A percentile compares a stretch with the other conserved stretches of the same genome.
These are phyloP conservation scores for Hemiprocne comata DNA, from an alignment of 2,113 vertebrate species.

Conservation along the genomic window DNA sequence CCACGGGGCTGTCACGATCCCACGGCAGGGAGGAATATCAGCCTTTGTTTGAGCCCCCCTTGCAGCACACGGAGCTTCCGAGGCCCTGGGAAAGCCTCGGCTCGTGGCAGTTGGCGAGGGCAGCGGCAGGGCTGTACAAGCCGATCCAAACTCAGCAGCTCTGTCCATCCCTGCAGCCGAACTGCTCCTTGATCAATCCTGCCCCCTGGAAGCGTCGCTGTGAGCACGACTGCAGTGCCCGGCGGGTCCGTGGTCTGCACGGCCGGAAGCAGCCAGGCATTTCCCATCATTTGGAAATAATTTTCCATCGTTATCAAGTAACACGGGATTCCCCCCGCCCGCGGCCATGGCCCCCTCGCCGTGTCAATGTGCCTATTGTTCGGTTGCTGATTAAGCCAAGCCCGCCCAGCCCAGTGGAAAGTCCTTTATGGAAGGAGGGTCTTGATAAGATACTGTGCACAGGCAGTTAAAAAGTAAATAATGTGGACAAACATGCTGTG, in stretches of 20 bases:
- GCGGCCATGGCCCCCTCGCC: accelerated
- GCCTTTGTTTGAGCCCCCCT: neutral
- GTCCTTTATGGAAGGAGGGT: conserved; percentile 17
- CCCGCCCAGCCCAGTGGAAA: neutral
- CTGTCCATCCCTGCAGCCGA: neutral
- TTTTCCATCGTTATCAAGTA: neutral
- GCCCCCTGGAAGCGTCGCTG: accelerated
- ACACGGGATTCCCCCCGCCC: neutral
- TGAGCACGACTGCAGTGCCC: accelerated
- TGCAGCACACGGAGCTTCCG: neutral
- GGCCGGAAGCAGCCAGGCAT: neutral
- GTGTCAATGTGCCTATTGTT: neutral
- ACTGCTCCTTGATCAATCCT: neutral
- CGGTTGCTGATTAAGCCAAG: neutral
- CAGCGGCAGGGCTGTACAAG: neutral
- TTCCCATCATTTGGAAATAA: neutral
- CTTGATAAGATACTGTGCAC: conserved; percentile 6
- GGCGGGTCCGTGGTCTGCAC: accelerated
- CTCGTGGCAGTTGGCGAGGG: neutral
- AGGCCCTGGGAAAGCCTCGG: neutral
- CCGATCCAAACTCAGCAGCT: neutral
- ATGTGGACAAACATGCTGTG: neutral
- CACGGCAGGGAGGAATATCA: neutral
- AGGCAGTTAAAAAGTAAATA: conserved; percentile 9
- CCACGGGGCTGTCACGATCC: neutral